Evolutionary conservation across 2,797 vertebrate genomes (phyloP).

Genomic region (Ispidina picta): DNA sequence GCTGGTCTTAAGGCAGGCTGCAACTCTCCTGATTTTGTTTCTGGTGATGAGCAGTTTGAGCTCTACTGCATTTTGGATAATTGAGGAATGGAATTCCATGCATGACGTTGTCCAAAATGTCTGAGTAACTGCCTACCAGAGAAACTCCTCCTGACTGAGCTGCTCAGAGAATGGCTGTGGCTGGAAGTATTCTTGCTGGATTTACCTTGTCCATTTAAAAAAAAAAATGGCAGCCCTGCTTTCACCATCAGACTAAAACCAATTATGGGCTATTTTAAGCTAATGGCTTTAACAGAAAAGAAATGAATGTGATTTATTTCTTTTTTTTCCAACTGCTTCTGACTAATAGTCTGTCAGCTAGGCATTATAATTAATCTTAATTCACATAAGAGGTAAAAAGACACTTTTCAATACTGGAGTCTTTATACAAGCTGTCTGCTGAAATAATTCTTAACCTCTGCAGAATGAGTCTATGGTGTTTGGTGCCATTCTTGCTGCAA

Average conservation of each 20-base stretch:
- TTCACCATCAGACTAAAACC: conserved; percentile 5
- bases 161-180: not conserved
- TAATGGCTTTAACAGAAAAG: conserved; percentile 24
- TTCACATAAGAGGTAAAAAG: not conserved
- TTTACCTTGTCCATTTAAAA: not conserved
- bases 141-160: not conserved
- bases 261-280: conserved; percentile 35
- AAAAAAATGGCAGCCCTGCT: not conserved
- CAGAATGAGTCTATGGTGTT: not conserved
- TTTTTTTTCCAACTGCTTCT: not conserved
- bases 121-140: not conserved
- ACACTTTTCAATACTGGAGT: not conserved
- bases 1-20: not conserved
- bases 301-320: not conserved
- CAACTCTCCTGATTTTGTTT: not conserved
- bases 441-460: conserved; percentile 12
- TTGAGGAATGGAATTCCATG: not conserved
- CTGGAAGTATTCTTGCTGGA: not conserved
- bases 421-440: not conserved
- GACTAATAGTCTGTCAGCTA: not conserved
- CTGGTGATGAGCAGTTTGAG: not conserved
- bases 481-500: not conserved
- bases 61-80: not conserved
- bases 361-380: conserved; percentile 26
- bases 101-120: not conserved